Percentiles rank a stretch among this genome's conserved stretches.
Conservation (phyloP, 2,797 vertebrate genomes). For the Peromyscus nudipes region DNA sequence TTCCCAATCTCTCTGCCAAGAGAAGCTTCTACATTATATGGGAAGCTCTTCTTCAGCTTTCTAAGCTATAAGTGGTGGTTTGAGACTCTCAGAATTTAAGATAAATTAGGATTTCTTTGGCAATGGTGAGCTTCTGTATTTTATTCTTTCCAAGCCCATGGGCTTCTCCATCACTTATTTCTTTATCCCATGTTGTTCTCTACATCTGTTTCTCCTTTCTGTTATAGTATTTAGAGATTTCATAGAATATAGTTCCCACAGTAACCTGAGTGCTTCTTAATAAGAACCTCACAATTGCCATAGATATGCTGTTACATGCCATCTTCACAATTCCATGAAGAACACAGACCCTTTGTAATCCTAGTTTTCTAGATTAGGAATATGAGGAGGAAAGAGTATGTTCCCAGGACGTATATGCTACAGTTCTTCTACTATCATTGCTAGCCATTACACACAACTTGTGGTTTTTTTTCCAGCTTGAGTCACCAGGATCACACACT, state of each 20-base stretch:
- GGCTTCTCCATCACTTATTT: neutral
- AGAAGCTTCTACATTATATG: neutral
- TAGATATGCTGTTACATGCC: neutral
- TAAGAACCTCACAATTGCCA: neutral
- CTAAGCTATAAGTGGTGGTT: neutral
- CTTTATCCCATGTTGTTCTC: neutral
- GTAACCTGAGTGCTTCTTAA: neutral
- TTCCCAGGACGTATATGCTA: neutral
- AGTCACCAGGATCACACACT: neutral
- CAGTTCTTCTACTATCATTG: neutral
- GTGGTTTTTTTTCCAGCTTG: neutral
- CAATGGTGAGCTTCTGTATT: neutral
- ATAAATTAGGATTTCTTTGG: neutral
- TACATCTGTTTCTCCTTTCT: neutral
- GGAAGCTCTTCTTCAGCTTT: neutral
- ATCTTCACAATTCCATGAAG: neutral
- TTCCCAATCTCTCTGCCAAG: neutral
- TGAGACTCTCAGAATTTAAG: neutral
- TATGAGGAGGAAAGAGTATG: neutral
- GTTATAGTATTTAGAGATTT: neutral
- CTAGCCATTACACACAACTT: neutral
- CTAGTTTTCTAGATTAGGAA: neutral
- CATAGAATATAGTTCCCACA: neutral
- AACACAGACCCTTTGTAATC: neutral
- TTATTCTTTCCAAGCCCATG: neutral